Evolutionary conservation across 2,113 vertebrate species (phyloP).

Genomic region (Ailuropoda melanoleuca): DNA sequence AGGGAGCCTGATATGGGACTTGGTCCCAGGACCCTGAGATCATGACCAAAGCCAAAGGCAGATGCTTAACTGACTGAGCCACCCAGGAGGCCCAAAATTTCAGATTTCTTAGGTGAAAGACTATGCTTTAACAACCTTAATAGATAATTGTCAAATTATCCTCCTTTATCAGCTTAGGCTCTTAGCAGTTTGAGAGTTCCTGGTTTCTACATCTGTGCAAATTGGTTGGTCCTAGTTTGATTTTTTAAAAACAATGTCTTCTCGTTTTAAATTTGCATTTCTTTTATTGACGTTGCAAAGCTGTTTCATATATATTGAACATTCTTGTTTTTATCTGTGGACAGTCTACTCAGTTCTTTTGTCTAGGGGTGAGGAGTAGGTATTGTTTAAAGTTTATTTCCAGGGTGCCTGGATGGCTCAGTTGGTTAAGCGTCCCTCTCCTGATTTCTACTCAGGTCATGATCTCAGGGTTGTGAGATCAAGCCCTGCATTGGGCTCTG

Average conservation of each 20-base stretch:
- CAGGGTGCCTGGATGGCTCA: not conserved
- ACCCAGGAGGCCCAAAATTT: not conserved
- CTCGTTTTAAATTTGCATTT: constrained; percentile 29
- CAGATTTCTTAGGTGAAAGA: not conserved
- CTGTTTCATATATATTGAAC: not conserved
- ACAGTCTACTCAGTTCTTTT: not conserved
- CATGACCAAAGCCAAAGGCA: not conserved
- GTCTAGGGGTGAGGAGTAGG: not conserved
- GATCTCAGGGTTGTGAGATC: not conserved
- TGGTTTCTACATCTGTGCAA: not conserved
- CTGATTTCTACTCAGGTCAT: not conserved
- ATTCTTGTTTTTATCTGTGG: not conserved
- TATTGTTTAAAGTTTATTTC: not conserved
- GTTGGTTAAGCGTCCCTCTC: not conserved
- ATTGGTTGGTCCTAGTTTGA: not conserved
- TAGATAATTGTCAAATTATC: not conserved
- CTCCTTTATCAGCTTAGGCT: not conserved
- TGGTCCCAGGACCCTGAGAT: not conserved
- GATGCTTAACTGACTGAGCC: not conserved
- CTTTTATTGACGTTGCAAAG: not conserved
- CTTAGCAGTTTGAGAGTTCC: not conserved
- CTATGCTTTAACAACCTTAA: not conserved
- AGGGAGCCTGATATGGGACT: not conserved
- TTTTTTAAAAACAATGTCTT: not conserved
- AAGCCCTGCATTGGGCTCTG: not conserved